Evolutionary conservation across 2,113 vertebrate species (phyloP).

Genomic region (Ictalurus punctatus): DNA sequence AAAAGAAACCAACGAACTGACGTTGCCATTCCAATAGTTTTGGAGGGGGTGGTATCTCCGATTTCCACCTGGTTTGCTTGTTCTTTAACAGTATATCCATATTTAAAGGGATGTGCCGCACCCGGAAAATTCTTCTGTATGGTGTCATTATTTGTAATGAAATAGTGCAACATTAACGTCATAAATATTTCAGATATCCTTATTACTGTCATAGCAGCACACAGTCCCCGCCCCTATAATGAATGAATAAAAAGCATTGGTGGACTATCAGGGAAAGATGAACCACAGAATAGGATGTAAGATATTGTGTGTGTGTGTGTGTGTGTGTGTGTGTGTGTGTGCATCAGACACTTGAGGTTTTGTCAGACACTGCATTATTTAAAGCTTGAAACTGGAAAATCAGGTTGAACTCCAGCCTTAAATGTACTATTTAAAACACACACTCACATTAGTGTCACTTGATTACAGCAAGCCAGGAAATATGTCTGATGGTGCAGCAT

Average conservation of each 20-base stretch:
- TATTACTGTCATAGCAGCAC: background rate
- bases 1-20: too few relatives aligned
- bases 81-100: background rate
- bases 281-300: background rate
- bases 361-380: constrained; percentile 36
- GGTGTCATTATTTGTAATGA: background rate
- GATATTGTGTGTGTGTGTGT: background rate
- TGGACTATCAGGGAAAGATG: background rate
- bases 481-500: constrained; percentile 22
- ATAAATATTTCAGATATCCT: constrained; percentile 23
- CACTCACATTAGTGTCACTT: constrained; percentile 3
- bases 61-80: background rate
- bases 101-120: background rate
- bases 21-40: too few relatives aligned
- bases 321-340: background rate
- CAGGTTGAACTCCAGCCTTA: constrained; percentile 91
- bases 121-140: background rate
- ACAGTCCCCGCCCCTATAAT: background rate
- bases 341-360: constrained; percentile 3
- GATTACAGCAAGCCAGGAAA: background rate
- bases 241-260: background rate
- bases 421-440: constrained; percentile 38
- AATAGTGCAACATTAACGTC: background rate
- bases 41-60: background rate
- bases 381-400: constrained; percentile 83